phyloP scores from a whole-genome alignment of 2,797 vertebrate genomes.

The Aldrovandia affinis region DNA sequence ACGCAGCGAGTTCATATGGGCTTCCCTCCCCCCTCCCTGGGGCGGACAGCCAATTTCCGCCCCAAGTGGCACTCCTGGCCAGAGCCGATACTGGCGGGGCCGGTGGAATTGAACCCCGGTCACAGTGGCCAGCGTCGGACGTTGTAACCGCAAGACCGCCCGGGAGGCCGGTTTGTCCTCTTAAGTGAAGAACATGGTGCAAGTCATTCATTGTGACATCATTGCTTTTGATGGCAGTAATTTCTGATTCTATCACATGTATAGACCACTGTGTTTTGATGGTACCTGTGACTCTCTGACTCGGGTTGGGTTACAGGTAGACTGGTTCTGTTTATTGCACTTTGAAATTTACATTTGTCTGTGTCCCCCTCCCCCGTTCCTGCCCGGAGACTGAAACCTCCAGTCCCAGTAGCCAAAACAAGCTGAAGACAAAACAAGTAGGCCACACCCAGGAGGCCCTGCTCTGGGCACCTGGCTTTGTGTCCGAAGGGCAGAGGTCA shows the following conservation, averaged over 20 bases:
- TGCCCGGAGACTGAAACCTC: not conserved
- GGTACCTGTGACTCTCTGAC: not conserved
- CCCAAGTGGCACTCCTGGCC: no score
- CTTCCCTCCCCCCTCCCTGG: no score
- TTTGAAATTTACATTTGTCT: constrained; percentile 1
- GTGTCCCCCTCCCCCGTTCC: not conserved
- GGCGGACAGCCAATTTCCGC: no score
- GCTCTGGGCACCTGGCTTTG: not conserved
- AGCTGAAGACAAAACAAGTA: not conserved
- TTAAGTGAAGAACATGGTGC: not conserved
- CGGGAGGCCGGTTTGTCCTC: not conserved
- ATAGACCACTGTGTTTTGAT: no score
- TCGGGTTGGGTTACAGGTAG: not conserved
- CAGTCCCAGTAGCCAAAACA: not conserved
- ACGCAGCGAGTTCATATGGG: no score
- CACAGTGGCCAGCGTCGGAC: no score
- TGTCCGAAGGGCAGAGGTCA: not conserved
- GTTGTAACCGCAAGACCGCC: no score
- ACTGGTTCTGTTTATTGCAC: not conserved
- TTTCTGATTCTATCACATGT: no score
- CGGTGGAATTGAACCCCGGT: no score
- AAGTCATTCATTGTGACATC: no score
- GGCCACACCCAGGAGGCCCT: not conserved
- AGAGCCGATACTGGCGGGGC: no score
- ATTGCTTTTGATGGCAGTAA: no score